Base-by-base conservation (phyloP, 2,888 invertebrate genomes). In the Heliothis peltigera region DNA sequence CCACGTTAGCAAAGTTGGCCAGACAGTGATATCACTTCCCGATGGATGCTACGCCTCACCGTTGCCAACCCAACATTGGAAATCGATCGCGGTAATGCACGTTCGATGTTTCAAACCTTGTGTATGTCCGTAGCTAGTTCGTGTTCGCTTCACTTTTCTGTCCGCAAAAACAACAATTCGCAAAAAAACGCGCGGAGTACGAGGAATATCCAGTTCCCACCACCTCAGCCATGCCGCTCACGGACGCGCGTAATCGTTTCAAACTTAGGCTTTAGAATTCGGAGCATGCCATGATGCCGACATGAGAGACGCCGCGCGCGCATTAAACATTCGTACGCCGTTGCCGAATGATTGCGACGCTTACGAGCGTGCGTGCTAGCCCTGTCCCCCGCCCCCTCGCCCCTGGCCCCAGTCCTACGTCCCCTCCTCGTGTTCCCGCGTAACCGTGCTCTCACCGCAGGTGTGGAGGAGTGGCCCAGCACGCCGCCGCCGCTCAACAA, bases 391-490 rank as follows among this genome's bases (percentile, higher is more conserved):
- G n/a, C 83, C 81, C 86, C 83, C 81, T 80, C 84, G 83, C 83
- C 84, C 86, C 84, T 64, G 81, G 71, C 66, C 75, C 68, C 57
- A 75, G 63, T 73, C 70, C 70, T 77, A 78, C 74, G 95, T 96
- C 96, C 96, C 83, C 97, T 97, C 95, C 97, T 97, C 93, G 89
- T 98, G 98, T 91, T 98, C 91, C 98, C 98, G 91, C 92, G 92
- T 94, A 92, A 94, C 93, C 88, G 91, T 92, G 90, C 89, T 92
- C 85, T 94, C 87, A 85, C 86, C 88, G 92, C 95, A 95, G 95
- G 95, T 95, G 92, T 86, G 81, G 95, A 95, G 80, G 95, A 94
- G 85, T 94, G 94, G 93, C 90, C 94, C 78, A 90, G 90, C 86
- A 92, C 95, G 82, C 95, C 95, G 79, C 92, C 92, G 75, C 95